Base-by-base conservation (phyloP, 2,113 vertebrate species). In the Pleuronectes platessa region DNA sequence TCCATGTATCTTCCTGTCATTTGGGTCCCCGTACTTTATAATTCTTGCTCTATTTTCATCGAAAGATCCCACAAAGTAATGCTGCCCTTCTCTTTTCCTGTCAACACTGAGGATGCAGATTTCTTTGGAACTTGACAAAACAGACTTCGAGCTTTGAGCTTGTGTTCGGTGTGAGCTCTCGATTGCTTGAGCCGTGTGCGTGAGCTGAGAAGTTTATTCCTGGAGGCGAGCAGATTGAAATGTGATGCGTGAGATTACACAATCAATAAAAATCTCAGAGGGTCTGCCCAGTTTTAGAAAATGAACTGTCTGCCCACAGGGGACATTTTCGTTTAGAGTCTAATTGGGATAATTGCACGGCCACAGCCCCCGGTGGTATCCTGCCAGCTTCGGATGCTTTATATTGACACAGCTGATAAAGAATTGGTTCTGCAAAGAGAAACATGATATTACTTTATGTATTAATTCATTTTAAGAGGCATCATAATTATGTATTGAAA, bases 321-420 rank as follows among this genome's bases (percentile, higher is more conserved):
- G 24, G 20, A 73, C 26, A 2, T 67, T 71, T 75, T 63, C 15
- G 37, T 71, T 59, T 67, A 55, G 35, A 68, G 18, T 15, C 20
- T 71, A 4, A 77, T 74, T 80, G 35, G 51, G 13, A 77, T 23
- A 55, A 71, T 62, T 71, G 13, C 27, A 42, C 15, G 14, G 47
- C 47, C 47, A 20, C 47, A 61, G 49, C 17, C 47, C 54, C 54
- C 21, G 5, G 51, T 17, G 37, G 20, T 62, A 63, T 61, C 20
- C 67, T 49, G 20, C 17, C 61, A 68, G 35, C 40, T 56, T 24
- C 35, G 15, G 17, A 21, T 23, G 8, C 51, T 58, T 47, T 37
- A 24, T 20, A 37, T 26, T 40, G 42, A 61, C 23, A 21, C 10
- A 60, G 53, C 40, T 31, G 37, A 62, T 23, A 56, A 40, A 47